A percentile compares a stretch with the other conserved stretches of the same genome.
Evolutionary conservation across 2,113 vertebrate genomes (phyloP).

Genomic region (Mustela lutreola): DNA sequence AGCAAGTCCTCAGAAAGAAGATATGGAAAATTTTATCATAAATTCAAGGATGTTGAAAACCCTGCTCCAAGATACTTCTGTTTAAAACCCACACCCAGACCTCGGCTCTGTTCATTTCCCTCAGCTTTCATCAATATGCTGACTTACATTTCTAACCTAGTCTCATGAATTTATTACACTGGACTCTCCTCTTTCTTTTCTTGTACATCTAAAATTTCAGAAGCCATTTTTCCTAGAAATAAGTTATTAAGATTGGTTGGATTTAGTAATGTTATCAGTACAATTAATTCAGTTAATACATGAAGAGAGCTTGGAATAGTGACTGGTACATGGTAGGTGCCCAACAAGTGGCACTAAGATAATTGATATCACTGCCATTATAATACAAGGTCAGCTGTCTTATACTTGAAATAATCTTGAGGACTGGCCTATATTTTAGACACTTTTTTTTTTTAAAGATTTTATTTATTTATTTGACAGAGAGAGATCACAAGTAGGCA

Average conservation of each 20-base stretch:
- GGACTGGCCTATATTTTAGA: not conserved
- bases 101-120: not conserved
- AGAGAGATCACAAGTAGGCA: too few relatives aligned
- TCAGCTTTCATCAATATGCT: not conserved
- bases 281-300: conserved; percentile 15
- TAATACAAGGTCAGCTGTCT: not conserved
- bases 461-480: too few relatives aligned
- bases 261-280: not conserved
- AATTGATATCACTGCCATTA: not conserved
- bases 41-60: conserved; percentile 19
- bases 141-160: not conserved
- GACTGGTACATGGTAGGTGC: not conserved
- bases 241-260: not conserved
- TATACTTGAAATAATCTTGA: not conserved
- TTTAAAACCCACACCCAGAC: not conserved
- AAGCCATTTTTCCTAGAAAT: not conserved
- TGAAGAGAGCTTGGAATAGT: not conserved
- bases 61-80: not conserved
- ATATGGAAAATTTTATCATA: not conserved
- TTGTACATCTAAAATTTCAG: not conserved
- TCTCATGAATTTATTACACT: not conserved
- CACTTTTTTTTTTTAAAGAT: not conserved
- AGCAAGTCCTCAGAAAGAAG: conserved; percentile 18
- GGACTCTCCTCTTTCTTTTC: not conserved
- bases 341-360: not conserved